Percentiles rank a stretch among this genome's conserved stretches.
Evolutionary conservation across 1,140 invertebrate species (phyloP).

Genomic region (Xylocopa sonorina): DNA sequence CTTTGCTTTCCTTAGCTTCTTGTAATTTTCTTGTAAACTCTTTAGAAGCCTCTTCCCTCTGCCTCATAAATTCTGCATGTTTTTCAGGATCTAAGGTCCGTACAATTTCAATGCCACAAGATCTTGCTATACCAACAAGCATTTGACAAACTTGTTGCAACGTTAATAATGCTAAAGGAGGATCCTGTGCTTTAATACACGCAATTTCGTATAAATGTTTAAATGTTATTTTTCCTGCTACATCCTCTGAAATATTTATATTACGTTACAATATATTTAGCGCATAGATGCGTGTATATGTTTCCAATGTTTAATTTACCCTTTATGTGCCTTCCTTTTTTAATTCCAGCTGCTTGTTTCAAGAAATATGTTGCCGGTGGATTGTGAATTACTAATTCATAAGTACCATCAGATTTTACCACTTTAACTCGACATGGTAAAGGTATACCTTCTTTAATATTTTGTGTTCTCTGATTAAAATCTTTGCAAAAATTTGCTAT

Average conservation of each 20-base stretch:
- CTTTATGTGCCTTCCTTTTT: conserved; percentile 81
- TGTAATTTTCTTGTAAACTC: conserved; percentile 90
- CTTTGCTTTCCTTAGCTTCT: conserved; percentile 95
- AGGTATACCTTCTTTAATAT: conserved; percentile 96
- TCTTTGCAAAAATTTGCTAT: conserved; percentile 99
- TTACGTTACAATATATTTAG: neutral
- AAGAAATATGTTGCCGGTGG: conserved; percentile 94
- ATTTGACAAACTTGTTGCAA: conserved; percentile 91
- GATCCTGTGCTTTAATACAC: conserved; percentile 94
- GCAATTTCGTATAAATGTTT: conserved; percentile 99
- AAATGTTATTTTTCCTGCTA: conserved; percentile 94
- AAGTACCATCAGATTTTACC: conserved; percentile 94
- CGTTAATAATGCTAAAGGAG: conserved; percentile 84
- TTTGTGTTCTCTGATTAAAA: conserved; percentile 96
- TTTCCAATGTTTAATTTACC: conserved; percentile 26
- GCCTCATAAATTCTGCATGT: conserved; percentile 92
- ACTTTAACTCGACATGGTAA: conserved; percentile 91
- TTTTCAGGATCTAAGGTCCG: conserved; percentile 90
- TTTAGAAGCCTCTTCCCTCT: conserved; percentile 88
- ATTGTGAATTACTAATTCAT: conserved; percentile 91
- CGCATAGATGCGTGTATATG: neutral
- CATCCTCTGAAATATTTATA: conserved; percentile 85
- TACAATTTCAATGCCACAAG: conserved; percentile 94
- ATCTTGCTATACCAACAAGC: conserved; percentile 89
- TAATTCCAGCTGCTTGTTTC: conserved; percentile 96